Evolutionary conservation across 1,140 invertebrate genomes (phyloP), one percentile per base, ranked within the genome.

Genomic region (Anagrus nilaparvatae): DNA sequence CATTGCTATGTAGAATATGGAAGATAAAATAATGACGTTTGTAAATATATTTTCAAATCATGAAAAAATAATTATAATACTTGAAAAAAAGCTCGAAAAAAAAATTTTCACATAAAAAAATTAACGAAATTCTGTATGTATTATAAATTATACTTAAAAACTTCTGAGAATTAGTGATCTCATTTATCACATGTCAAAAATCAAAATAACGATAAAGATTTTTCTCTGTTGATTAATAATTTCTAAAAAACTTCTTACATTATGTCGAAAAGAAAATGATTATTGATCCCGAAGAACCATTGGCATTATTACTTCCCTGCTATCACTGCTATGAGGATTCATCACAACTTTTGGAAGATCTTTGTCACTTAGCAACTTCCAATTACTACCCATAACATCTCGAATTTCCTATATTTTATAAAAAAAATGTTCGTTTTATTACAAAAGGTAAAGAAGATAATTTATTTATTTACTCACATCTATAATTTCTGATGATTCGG

Each of bases 321-420:
- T 68, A 20, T 68, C 63, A 3, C 64, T 61, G 9, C 41, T 47
- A 20, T 59, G 50, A n/a, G 67, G 59, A 51, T 69, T 53, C 37
- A 61, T 60, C 49, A 71, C 56, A 19, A 69, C 66, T 36, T 53
- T 50, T 35, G 61, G 62, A 45, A 71, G 52, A 25, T 70, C 58
- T 7, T 59, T 49, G 32, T 67, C 59, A 4, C 38, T 55, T 18
- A 70, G 42, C 19, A 56, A 59, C 37, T 54, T 50, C 69, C 68
- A 71, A 21, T 53, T 44, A 14, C 50, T 53, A 9, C 65, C 63
- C 46, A 70, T 58, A 27, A 59, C 58, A 17, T 58, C 47, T 50
- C 55, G 60, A 27, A 71, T 63, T 58, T 71, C 69, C 65, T 70
- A n/a, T 17, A n/a, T n/a, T n/a, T n/a, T n/a, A n/a, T n/a, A n/a